Evolutionary conservation across 2,888 invertebrate genomes (phyloP).

Genomic region (Tachina fera): DNA sequence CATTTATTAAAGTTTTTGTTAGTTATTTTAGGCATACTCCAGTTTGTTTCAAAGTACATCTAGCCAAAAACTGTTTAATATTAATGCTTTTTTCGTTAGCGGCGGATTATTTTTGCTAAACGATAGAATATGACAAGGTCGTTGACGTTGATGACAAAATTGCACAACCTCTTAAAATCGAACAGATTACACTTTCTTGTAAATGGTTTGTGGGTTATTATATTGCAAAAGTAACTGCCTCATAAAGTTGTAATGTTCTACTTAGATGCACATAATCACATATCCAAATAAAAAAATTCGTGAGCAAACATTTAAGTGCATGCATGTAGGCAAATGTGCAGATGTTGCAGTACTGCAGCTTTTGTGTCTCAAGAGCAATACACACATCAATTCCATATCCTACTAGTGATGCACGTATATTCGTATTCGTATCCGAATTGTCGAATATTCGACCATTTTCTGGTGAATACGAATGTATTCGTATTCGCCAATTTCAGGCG

Average conservation of each 20-base stretch:
- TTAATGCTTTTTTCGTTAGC: neutral
- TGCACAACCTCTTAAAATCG: conserved; percentile 74
- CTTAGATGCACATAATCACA: neutral
- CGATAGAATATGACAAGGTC: conserved; percentile 3
- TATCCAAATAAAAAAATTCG: neutral
- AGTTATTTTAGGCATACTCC: neutral
- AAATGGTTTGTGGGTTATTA: conserved; percentile 63
- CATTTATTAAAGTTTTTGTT: neutral
- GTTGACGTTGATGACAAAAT: conserved; percentile 72
- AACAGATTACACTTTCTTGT: conserved; percentile 77
- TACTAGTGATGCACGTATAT: no score
- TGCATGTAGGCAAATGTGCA: conserved; percentile 14
- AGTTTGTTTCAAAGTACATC: neutral
- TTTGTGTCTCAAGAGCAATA: conserved; percentile 65
- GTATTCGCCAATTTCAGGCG: no score
- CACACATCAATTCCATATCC: conserved; percentile 23
- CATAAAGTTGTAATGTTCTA: neutral
- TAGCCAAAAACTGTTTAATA: no score
- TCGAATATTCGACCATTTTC: no score
- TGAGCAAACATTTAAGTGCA: neutral
- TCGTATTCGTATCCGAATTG: no score
- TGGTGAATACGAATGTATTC: no score
- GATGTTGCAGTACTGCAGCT: conserved; percentile 36
- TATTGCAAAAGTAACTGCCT: conserved; percentile 40
- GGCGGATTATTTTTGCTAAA: neutral